Evolutionary conservation across 2,113 vertebrate species (phyloP).

Genomic region (Sigmodon hispidus): DNA sequence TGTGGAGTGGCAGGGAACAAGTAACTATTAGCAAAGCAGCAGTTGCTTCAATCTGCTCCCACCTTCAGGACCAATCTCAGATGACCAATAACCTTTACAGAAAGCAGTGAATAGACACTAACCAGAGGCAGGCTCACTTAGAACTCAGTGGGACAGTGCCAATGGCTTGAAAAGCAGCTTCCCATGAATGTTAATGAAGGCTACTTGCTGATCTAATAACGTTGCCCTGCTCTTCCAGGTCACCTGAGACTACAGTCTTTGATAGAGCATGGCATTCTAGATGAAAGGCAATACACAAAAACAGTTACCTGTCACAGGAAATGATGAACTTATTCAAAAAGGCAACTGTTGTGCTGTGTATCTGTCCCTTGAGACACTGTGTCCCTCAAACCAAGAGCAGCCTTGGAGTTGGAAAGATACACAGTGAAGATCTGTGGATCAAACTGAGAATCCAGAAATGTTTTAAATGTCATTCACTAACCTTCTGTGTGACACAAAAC

Average conservation of each 20-base stretch:
- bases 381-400: not conserved
- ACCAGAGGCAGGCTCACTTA: not conserved
- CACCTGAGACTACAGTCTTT: not conserved
- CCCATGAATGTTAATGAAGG: not conserved
- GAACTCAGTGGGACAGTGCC: not conserved
- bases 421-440: not conserved
- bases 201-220: not conserved
- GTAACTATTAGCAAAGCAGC: not conserved
- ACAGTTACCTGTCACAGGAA: not conserved
- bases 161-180: not conserved
- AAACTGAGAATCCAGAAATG: not conserved
- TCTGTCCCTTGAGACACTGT: not conserved
- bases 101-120: not conserved
- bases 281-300: not conserved
- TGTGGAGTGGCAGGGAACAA: not conserved
- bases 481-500: not conserved
- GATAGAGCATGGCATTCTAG: not conserved
- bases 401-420: not conserved
- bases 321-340: not conserved
- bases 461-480: not conserved
- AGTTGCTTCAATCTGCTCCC: not conserved
- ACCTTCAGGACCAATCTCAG: not conserved
- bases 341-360: not conserved
- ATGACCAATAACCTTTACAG: not conserved
- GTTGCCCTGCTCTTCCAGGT: not conserved